Base-by-base conservation (phyloP, 92 coral and sea anemone genomes). In the Siderastrea radians region DNA sequence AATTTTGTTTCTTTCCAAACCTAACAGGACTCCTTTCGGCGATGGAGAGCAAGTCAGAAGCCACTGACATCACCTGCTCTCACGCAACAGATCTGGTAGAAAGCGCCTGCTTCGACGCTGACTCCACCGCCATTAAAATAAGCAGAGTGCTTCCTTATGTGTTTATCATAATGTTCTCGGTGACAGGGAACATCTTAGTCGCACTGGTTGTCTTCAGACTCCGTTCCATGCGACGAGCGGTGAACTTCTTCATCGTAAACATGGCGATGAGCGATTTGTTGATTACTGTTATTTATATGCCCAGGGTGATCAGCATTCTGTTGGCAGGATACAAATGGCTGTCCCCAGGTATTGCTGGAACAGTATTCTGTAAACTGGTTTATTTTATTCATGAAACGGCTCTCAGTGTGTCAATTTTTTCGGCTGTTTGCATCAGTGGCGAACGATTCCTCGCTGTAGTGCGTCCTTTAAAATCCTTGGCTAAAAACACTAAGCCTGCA, bases 201-300 rank as follows among this genome's bases (percentile, higher is more conserved):
- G 67, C 88, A 6, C 17, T 77, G 13, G 90, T 91, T n/a, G 91
- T 91, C 14, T 77, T 74, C 54, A 84, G 74, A 50, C 74, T 70
- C 5, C 84, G 78, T 7, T 59, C 86, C 13, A 91, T 91, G 94
- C 89, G 85, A 43, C 87, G 72, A 58, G 84, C 91, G 1, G 75
- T 91, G 38, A 91, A 91, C 68, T 91, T 62, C 83, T 91, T 91
- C 77, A 91, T 91, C 17, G 88, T 86, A 38, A 91, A 91, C 11
- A 91, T 91, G 91, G 85, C 91, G 45, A n/a, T 44, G n/a, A 77
- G 91, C 5, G 94, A 91, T 62, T 73, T 91, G 75, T 57, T 91
- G 4, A 91, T 91, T 59, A 91, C 94, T 4, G 45, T 85, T 47
- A 83, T 85, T 4, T 85, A 74, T 47, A 85, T 85, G 76, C 89